A percentile compares a stretch with the other conserved stretches of the same genome.
These are phyloP conservation scores for Actenoides hombroni DNA, from an alignment of 2,113 vertebrate genomes.

Conservation along the genomic window DNA sequence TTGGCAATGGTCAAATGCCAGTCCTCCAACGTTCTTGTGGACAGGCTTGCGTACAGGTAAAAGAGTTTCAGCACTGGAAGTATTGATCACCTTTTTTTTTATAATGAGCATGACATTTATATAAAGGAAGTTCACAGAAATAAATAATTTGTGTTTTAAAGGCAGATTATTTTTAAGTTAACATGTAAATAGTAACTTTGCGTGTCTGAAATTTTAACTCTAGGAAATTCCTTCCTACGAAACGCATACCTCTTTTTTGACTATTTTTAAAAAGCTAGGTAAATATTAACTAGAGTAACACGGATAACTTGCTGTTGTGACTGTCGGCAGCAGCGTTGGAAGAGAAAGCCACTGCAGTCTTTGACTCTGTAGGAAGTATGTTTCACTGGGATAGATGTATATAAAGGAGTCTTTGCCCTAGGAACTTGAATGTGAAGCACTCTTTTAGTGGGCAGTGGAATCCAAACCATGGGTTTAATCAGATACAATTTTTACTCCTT, in stretches of 20 bases:
- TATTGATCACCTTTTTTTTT: not conserved
- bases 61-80: not conserved
- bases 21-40: not conserved
- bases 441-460: not conserved
- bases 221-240: not conserved
- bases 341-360: not conserved
- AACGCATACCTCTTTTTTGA: not conserved
- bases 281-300: not conserved
- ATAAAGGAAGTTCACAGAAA: not conserved
- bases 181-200: not conserved
- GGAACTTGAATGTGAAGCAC: not conserved
- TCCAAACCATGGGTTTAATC: not conserved
- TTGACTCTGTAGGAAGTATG: not conserved
- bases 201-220: not conserved
- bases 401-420: not conserved
- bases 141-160: not conserved
- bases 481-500: not conserved
- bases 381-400: not conserved
- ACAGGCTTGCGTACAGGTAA: not conserved
- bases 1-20: not conserved
- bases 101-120: not conserved
- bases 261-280: not conserved
- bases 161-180: not conserved
- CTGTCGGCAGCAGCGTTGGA: not conserved
- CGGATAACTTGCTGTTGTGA: not conserved